Evolutionary conservation across 1,140 invertebrate genomes (phyloP).

Genomic region (Nylanderia fulva): DNA sequence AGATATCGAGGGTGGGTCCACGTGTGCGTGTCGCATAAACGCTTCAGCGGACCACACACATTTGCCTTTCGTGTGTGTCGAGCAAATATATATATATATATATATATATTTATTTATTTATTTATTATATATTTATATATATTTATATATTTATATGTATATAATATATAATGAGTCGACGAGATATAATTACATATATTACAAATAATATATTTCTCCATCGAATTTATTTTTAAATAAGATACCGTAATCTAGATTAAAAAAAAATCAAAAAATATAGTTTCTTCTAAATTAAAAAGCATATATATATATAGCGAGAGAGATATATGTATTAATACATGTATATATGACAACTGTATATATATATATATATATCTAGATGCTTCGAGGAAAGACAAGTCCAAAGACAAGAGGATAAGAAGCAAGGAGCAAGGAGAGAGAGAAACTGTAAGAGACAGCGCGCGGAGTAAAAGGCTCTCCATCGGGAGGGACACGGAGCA

Average conservation of each 20-base stretch:
- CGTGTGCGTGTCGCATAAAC: constrained; percentile 33
- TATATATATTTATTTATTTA: background rate
- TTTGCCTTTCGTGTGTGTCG: background rate
- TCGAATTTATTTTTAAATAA: too few relatives aligned
- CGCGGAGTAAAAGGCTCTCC: constrained; percentile 38
- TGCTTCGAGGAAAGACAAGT: constrained; percentile 45
- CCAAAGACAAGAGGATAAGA: constrained; percentile 35
- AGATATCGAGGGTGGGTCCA: background rate
- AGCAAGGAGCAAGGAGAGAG: background rate
- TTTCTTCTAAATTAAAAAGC: too few relatives aligned
- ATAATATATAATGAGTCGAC: background rate
- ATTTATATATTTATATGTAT: background rate
- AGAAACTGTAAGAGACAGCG: constrained; percentile 11
- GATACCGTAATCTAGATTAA: too few relatives aligned
- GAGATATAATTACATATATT: too few relatives aligned
- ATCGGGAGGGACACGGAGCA: background rate
- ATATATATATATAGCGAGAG: background rate
- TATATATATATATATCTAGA: too few relatives aligned
- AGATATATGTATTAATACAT: background rate
- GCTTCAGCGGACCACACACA: constrained; percentile 43
- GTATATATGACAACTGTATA: background rate
- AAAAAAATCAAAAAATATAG: too few relatives aligned
- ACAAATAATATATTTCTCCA: too few relatives aligned
- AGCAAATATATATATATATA: too few relatives aligned
- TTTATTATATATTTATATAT: background rate